These are phyloP conservation scores for Myxocyprinus asiaticus DNA, from an alignment of 2,113 vertebrate genomes.

Conservation along the genomic window DNA sequence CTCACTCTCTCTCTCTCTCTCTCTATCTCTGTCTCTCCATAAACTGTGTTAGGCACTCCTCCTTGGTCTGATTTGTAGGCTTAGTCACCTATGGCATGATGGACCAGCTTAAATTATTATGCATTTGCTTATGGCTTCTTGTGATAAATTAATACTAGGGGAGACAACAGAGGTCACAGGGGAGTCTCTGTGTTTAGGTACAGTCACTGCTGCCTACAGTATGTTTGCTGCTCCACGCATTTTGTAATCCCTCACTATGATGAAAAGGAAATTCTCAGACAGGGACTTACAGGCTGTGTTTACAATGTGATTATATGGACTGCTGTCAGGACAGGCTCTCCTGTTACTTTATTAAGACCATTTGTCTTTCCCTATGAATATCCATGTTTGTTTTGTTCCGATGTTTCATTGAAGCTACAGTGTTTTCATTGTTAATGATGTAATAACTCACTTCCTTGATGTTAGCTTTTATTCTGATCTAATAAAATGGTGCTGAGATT, in stretches of 20 bases:
- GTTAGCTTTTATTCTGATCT: conserved; percentile 27
- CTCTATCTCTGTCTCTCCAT: conserved; percentile 30
- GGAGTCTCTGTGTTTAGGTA: conserved; percentile 43
- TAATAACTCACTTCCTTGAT: conserved; percentile 47
- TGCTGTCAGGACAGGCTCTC: conserved; percentile 35
- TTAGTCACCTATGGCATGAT: conserved; percentile 59
- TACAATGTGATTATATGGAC: conserved; percentile 51
- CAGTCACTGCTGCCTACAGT: conserved; percentile 33
- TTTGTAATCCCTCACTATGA: conserved; percentile 45
- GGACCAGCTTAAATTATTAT: conserved; percentile 69
- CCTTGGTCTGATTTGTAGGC: conserved; percentile 70
- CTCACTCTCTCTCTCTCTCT: conserved; percentile 21
- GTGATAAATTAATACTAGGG: conserved; percentile 63
- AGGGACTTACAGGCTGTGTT: conserved; percentile 48
- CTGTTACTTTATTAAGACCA: too few relatives aligned
- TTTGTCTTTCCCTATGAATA: conserved; percentile 19
- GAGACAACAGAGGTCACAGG: conserved; percentile 65
- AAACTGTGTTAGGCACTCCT: conserved; percentile 60
- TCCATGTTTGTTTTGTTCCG: conserved; percentile 38
- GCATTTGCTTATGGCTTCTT: conserved; percentile 60
- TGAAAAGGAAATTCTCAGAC: conserved; percentile 36
- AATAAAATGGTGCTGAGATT: conserved; percentile 14
- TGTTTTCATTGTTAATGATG: conserved; percentile 45
- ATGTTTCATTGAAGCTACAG: conserved; percentile 40
- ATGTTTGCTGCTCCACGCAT: conserved; percentile 18